Conservation (phyloP, 2,113 vertebrate genomes). For the Pheucticus melanocephalus region DNA sequence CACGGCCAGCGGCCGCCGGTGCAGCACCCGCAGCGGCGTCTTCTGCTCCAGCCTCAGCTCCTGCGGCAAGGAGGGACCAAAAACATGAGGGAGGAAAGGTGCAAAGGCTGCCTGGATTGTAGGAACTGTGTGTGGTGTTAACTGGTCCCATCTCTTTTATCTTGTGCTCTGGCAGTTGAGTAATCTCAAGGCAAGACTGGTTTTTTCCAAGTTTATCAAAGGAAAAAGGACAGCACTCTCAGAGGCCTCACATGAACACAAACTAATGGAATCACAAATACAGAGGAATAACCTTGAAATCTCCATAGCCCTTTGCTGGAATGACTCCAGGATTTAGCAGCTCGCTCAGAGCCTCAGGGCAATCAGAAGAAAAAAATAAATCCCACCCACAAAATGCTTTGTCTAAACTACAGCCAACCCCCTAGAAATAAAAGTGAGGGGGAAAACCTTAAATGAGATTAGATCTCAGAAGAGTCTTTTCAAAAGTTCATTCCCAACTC, state of each 20-base stretch:
- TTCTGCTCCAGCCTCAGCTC: conserved; percentile 92
- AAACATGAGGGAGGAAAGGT: neutral
- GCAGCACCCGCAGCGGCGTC: conserved; percentile 91
- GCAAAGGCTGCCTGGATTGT: neutral
- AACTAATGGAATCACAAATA: conserved; percentile 37
- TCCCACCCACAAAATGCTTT: conserved; percentile 13
- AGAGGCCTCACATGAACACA: conserved; percentile 3
- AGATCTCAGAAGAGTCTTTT: neutral
- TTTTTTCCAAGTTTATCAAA: neutral
- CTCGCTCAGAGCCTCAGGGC: conserved; percentile 7
- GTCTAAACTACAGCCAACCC: conserved; percentile 17
- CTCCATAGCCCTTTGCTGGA: conserved; percentile 56
- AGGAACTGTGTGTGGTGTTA: neutral
- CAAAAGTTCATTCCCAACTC: neutral
- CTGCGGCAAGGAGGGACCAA: conserved; percentile 50
- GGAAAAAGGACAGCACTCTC: neutral
- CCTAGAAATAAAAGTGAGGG: neutral
- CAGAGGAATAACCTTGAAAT: conserved; percentile 58
- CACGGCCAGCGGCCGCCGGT: conserved; percentile 88
- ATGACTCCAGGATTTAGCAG: conserved; percentile 52
- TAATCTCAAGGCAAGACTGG: neutral
- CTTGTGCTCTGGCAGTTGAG: neutral
- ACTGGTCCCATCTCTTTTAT: neutral
- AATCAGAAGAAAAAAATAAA: neutral
- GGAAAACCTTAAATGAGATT: neutral